Evolutionary conservation across 2,888 invertebrate species (phyloP), one percentile per base, ranked within the genome.

Genomic region (Terebella lapidaria): DNA sequence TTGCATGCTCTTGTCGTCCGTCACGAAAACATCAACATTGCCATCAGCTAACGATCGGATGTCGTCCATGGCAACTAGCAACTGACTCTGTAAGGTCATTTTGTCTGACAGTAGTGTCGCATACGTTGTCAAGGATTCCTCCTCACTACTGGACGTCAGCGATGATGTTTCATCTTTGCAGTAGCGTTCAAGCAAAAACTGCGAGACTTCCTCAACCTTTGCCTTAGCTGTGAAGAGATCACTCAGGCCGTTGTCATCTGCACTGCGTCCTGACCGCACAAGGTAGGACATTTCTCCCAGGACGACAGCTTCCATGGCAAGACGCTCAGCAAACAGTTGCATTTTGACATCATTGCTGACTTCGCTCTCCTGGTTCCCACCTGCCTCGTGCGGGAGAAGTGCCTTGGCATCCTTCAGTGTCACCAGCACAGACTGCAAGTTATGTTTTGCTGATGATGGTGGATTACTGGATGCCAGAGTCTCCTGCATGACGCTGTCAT

Each of bases 231-330:
- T 10, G 5, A 5, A 24, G 5, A 49, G 49, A 22, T n/a, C 10
- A 5, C 10, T 22, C 24, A 10, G 5, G 49, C n/a, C 10, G 5
- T 49, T 15, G 49, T 27, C 27, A 15, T 27, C 10, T 5, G 25
- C 53, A 4, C 10, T 25, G 4, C 28, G 5, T 10, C 10, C 27
- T 5, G 55, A 35, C 25, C 46, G 25, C 5, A 54, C 54, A 30
- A 5, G 15, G 60, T 70, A 71, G 51, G 74, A 74, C 52, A 78
- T 71, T 62, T 77, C 77, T 47, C 75, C 74, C 61, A 74, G 72
- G 46, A 75, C 63, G 1, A 72, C 59, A 29, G 74, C 70, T 57
- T 65, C 61, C 5, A 63, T 52, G 2, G 63, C 56, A 26, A 68
- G 54, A 29, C 60, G 57, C 27, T 63, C 67, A 58, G 63, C 64